Conservation (phyloP, 2,797 vertebrate genomes). For the Parotocinclus haroldoi region DNA sequence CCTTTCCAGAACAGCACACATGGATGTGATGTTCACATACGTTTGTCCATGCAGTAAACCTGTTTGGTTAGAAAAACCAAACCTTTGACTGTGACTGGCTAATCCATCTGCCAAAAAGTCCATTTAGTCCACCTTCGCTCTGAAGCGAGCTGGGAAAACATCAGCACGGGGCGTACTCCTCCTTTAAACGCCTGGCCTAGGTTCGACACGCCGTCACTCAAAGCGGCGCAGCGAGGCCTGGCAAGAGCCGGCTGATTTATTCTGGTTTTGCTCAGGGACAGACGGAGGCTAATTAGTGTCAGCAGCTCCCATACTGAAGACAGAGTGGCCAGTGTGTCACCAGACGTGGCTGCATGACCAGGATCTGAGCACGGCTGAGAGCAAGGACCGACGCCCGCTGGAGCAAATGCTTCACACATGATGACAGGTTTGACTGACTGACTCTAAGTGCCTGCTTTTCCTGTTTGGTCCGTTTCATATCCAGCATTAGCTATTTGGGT, state of each 20-base stretch:
- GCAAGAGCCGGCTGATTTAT: slow-evolving; percentile 34
- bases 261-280: slow-evolving; percentile 31
- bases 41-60: no score
- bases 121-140: slow-evolving; percentile 27
- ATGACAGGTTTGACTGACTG: slow-evolving; percentile 2
- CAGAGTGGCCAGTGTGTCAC: slow-evolving; percentile 36
- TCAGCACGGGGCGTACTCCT: slow-evolving; percentile 15
- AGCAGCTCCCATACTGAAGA: slow-evolving; percentile 43
- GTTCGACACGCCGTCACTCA: slow-evolving; percentile 32
- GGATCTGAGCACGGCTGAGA: neutral
- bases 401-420: slow-evolving; percentile 9
- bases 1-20: no score
- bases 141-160: slow-evolving; percentile 39
- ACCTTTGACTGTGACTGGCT: neutral
- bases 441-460: slow-evolving; percentile 26
- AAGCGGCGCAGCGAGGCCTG: slow-evolving; percentile 30
- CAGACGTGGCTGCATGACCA: slow-evolving; percentile 4
- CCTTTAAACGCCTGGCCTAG: slow-evolving; percentile 24
- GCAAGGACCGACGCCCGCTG: slow-evolving; percentile 10
- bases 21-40: no score
- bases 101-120: slow-evolving; percentile 32
- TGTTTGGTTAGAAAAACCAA: no score
- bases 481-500: slow-evolving; percentile 5
- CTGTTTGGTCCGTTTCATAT: slow-evolving; percentile 12
- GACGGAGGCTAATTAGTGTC: slow-evolving; percentile 38